Base-by-base conservation (phyloP, 1,140 invertebrate genomes). In the Campoletis sonorensis region DNA sequence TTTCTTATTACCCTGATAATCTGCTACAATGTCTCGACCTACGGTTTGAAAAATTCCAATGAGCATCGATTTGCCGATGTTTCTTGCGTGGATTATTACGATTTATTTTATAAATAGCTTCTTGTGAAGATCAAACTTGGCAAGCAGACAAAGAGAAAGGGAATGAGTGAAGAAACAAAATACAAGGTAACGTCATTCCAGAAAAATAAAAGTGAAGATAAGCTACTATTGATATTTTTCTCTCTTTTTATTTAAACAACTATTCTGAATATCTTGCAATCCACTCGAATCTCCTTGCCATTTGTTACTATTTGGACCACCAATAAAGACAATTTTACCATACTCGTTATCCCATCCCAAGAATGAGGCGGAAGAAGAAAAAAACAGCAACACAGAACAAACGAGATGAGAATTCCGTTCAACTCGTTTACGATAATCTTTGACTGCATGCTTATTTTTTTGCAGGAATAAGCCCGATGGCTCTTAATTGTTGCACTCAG, bases 1-100 rank as follows among this genome's bases (percentile, higher is more conserved):
- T 78, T 67, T 78, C 58, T 78, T 78, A 67, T 78, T 78, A 26
- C 54, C n/a, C 64, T 61, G 33, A 78, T 78, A 67, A 78, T 78
- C 37, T 37, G 4, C 33, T 27, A 67, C 76, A 64, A 67, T 67
- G 76, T 78, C 45, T 45, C 76, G 76, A 78, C 37, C 58, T 15
- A 18, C 61, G 27, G 23, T 30, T 37, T 23, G 30, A 37, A 78
- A 58, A 61, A 64, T 64, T 37, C 11, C 76, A 26, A 78, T 78
- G n/a, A n/a, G 26, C 16, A 78, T 67, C 27, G 67, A 33, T 33
- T 26, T 1, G 33, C 61, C 45, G 0, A 33, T 37, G 15, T 26
- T 54, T 21, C 75, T n/a, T 30, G 45, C n/a, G 61, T 0, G 30
- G 10, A n/a, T 64, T 10, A 33, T 4, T 78, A 27, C 26, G 67